A percentile compares a stretch with the other conserved stretches of the same genome.
Conservation (phyloP, 92 coral and sea anemone species). For the Epizoanthus stellaris region DNA sequence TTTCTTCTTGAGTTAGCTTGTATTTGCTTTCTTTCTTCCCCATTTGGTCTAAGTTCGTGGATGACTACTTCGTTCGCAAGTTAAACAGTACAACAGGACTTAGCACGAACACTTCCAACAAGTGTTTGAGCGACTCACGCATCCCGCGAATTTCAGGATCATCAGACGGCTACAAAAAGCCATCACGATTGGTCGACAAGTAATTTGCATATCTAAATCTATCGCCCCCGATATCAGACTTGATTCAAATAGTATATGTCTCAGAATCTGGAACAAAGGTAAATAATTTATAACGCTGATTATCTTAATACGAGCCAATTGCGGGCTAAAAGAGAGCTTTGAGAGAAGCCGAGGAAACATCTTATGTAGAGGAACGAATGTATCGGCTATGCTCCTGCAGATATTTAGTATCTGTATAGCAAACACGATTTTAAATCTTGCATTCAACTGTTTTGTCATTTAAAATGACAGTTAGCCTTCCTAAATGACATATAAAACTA, state of each 20-base stretch:
- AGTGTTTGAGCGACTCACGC: conserved; percentile 3
- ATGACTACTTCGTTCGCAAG: conserved; percentile 16
- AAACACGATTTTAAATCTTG: background rate
- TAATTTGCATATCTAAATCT: conserved; percentile 71
- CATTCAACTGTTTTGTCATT: background rate
- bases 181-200: conserved; percentile 64
- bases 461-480: background rate
- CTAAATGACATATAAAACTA: conserved; percentile 11
- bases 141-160: conserved; percentile 16
- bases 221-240: background rate
- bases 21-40: conserved; percentile 80
- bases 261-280: conserved; percentile 20
- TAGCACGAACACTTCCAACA: conserved; percentile 20
- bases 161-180: conserved; percentile 2
- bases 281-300: conserved; percentile 58
- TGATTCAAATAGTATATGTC: conserved; percentile 9
- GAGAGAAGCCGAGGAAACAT: background rate
- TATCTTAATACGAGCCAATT: conserved; percentile 54
- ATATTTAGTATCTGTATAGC: background rate
- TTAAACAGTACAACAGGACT: background rate
- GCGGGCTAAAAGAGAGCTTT: conserved; percentile 23
- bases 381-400: too few relatives aligned
- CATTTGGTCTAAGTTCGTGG: conserved; percentile 44
- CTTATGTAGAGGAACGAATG: background rate
- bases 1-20: conserved; percentile 77